A percentile compares a stretch with the other conserved stretches of the same genome.
These are phyloP conservation scores for Macroramphosus scolopax DNA, from an alignment of 2,797 vertebrate genomes.

Conservation along the genomic window DNA sequence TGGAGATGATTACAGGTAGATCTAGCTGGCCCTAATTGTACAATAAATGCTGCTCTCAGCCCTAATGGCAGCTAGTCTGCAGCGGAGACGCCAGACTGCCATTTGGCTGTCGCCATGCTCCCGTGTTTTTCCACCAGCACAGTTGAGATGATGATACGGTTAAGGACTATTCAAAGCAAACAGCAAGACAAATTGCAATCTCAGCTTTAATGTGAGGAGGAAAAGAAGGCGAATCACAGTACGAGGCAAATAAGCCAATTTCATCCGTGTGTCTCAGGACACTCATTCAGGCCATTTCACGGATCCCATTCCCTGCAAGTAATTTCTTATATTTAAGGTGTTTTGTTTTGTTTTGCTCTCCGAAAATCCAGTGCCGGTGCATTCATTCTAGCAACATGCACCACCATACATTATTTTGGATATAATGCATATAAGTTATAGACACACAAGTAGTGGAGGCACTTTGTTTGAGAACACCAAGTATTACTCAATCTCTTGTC, in stretches of 20 bases:
- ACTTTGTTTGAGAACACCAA: no score
- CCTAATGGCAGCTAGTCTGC: slow-evolving; percentile 90
- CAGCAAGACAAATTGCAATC: slow-evolving; percentile 83
- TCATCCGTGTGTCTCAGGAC: slow-evolving; percentile 56
- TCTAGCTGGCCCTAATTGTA: slow-evolving; percentile 92
- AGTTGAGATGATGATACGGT: slow-evolving; percentile 87
- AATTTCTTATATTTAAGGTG: slow-evolving; percentile 31
- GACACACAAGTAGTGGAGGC: no score
- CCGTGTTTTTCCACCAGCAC: slow-evolving; percentile 82
- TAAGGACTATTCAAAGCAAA: slow-evolving; percentile 85
- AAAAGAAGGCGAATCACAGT: slow-evolving; percentile 60
- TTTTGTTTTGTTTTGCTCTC: no score
- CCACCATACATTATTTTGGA: no score
- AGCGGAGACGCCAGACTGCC: slow-evolving; percentile 89
- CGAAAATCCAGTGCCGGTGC: no score
- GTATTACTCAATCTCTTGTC: background rate
- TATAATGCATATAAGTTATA: no score
- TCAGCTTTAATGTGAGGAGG: slow-evolving; percentile 80
- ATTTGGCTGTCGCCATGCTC: slow-evolving; percentile 92
- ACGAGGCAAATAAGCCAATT: slow-evolving; percentile 73
- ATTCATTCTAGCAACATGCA: no score
- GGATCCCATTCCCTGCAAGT: slow-evolving; percentile 19
- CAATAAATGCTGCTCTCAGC: slow-evolving; percentile 91
- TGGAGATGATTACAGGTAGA: slow-evolving; percentile 95
- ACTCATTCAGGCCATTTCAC: slow-evolving; percentile 50